Percentiles rank a stretch among this genome's conserved stretches.
These are phyloP conservation scores for Nerophis ophidion DNA, from an alignment of 2,113 vertebrate species.

Conservation along the genomic window DNA sequence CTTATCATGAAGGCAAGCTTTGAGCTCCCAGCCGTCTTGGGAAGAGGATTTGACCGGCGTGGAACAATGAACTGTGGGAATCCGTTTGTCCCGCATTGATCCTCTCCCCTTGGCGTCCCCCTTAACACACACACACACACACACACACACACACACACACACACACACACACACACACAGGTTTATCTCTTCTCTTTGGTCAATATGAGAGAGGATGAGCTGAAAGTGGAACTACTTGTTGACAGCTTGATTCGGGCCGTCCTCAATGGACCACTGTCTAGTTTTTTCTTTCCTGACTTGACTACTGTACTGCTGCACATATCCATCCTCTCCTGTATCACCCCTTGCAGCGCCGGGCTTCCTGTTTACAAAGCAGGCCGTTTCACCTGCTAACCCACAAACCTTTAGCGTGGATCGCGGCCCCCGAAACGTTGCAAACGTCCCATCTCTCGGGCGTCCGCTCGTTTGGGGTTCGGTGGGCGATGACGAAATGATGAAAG, in stretches of 20 bases:
- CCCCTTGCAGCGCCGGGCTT: too few species aligned
- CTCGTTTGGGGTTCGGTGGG: too few species aligned
- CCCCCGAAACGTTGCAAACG: too few species aligned
- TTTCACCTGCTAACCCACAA: too few species aligned
- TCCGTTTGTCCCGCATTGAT: conserved; percentile 74
- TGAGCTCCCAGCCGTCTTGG: conserved; percentile 67
- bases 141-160: neutral
- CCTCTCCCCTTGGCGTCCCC: conserved; percentile 63
- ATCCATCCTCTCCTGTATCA: conserved; percentile 3
- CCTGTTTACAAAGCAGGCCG: too few species aligned
- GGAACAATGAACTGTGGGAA: conserved; percentile 79
- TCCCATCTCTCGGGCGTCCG: too few species aligned
- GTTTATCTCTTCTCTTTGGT: conserved; percentile 60
- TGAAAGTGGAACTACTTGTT: conserved; percentile 81
- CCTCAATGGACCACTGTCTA: conserved; percentile 83
- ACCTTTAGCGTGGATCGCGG: too few species aligned
- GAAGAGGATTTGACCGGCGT: conserved; percentile 67
- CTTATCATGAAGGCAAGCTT: conserved; percentile 76
- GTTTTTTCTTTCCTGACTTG: neutral
- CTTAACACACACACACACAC: neutral
- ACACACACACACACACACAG: conserved; percentile 17
- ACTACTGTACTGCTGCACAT: conserved; percentile 41
- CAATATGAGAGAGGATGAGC: conserved; percentile 65
- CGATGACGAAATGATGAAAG: too few species aligned
- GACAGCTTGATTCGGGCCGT: conserved; percentile 79